These are phyloP conservation scores for Macropus fuliginosus DNA, from an alignment of 2,797 vertebrate species.

Conservation along the genomic window DNA sequence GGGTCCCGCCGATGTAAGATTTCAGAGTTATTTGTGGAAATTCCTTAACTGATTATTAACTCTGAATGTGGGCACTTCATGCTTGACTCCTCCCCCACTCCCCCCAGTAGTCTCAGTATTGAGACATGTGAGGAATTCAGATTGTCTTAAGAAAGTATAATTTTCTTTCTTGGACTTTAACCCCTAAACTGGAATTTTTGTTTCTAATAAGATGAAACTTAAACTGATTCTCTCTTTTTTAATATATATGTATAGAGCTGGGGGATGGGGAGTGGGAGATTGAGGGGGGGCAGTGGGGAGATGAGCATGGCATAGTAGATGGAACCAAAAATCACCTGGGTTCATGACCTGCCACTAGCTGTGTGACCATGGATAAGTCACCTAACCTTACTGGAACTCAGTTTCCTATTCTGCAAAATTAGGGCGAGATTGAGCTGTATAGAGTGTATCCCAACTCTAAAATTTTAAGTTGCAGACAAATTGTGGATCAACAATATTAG, in stretches of 20 bases:
- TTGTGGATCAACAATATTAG: not conserved
- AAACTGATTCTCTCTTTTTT: conserved; percentile 17
- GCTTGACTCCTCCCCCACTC: not conserved
- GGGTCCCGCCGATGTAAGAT: conserved; percentile 52
- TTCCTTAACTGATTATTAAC: conserved; percentile 15
- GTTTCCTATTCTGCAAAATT: not conserved
- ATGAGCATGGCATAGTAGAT: not conserved
- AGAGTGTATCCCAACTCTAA: not conserved
- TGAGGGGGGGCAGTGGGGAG: not conserved
- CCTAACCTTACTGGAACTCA: not conserved
- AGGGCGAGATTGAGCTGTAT: not conserved
- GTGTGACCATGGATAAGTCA: not conserved
- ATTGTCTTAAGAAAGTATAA: conserved; percentile 40
- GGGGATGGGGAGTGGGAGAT: not conserved
- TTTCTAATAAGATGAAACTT: conserved; percentile 4
- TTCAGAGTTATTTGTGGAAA: conserved; percentile 59
- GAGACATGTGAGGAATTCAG: conserved; percentile 34
- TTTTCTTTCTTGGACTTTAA: conserved; percentile 42
- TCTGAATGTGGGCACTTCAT: conserved; percentile 12
- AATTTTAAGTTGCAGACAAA: not conserved
- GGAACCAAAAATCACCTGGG: not conserved
- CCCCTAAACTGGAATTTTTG: not conserved
- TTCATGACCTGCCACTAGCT: not conserved
- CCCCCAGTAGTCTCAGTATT: not conserved
- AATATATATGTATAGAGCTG: not conserved